Evolutionary conservation across 2,113 vertebrate genomes (phyloP), one percentile per base, ranked within the genome.

Genomic region (Anolis carolinensis): DNA sequence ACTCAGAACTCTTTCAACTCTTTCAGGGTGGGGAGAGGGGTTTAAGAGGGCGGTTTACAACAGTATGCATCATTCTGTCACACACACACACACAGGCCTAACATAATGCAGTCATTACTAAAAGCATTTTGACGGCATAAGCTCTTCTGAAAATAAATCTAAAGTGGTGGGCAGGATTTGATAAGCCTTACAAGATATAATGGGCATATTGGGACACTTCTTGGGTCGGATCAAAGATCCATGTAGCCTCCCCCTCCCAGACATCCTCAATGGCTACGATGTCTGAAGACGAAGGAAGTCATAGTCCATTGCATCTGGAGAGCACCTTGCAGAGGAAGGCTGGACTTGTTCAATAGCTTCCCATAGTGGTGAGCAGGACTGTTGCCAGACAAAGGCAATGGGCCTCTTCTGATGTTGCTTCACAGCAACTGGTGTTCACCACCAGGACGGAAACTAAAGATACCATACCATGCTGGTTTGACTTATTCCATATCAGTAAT

Each of bases 31-130:
- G 18, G 18, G 18, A 59, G 14, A 59, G 18, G 18, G 18, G 14
- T 18, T 18, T 18, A 59, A 59, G 55, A 82, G 81, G 89, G 65
- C 25, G 86, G 30, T 21, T 27, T 8, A 82, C 2, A 67, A 78
- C 5, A 71, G 75, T 71, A 59, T 7, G 76, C 73, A 71, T 34
- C 87, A 90, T 68, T 30, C 87, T 88, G 85, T 50, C 39, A 70
- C 4, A 84, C 0, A 55, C 77, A 87, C 30, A 84, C 70, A 44
- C 65, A 27, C 87, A 73, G 82, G 83, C 1, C 27, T 25, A 0
- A 84, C 14, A 44, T 23, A 25, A 88, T 11, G 23, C 63, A 84
- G 88, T n/a, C 80, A 87, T 80, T 86, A 84, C 23, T 32, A 25
- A 65, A 20, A 48, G 34, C 88, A 74, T 3, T 0, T 87, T 86